Evolutionary conservation across 1,140 invertebrate species (phyloP).

Genomic region (Sitophilus oryzae): DNA sequence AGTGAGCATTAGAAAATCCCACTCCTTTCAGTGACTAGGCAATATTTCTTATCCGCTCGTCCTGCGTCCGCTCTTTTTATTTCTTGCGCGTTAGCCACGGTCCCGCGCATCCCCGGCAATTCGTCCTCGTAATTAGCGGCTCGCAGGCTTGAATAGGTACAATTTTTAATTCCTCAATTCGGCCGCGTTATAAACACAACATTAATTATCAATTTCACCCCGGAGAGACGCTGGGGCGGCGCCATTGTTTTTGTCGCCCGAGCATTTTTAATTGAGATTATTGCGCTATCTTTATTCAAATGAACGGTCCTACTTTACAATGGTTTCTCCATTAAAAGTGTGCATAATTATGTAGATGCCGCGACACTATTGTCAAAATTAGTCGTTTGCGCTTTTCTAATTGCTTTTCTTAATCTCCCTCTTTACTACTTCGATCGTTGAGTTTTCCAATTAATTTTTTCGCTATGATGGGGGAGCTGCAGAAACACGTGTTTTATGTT

Average conservation of each 20-base stretch:
- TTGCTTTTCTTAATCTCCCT: slow-evolving; percentile 38
- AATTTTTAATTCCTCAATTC: slow-evolving; percentile 44
- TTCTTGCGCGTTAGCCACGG: slow-evolving; percentile 33
- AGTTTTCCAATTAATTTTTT: slow-evolving; percentile 19
- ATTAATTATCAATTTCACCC: slow-evolving; percentile 44
- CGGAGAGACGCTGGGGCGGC: slow-evolving; percentile 32
- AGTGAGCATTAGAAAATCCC: neutral
- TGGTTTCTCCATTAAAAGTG: slow-evolving; percentile 41
- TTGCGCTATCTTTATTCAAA: slow-evolving; percentile 45
- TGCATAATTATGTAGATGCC: slow-evolving; percentile 42
- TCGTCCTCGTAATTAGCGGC: slow-evolving; percentile 37
- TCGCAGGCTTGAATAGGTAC: slow-evolving; percentile 38
- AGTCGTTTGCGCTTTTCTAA: slow-evolving; percentile 43
- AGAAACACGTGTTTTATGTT: neutral
- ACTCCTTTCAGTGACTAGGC: neutral
- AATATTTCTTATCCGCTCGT: neutral
- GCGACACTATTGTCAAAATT: slow-evolving; percentile 39
- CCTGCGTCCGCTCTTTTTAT: slow-evolving; percentile 19
- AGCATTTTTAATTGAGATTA: slow-evolving; percentile 46
- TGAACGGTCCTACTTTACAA: slow-evolving; percentile 36
- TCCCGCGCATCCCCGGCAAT: slow-evolving; percentile 24
- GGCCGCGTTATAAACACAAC: slow-evolving; percentile 45
- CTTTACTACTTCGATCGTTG: slow-evolving; percentile 28
- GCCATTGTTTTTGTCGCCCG: slow-evolving; percentile 38
- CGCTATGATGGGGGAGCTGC: neutral